Conservation (phyloP, 2,888 invertebrate genomes). For the Ophraella communa region DNA sequence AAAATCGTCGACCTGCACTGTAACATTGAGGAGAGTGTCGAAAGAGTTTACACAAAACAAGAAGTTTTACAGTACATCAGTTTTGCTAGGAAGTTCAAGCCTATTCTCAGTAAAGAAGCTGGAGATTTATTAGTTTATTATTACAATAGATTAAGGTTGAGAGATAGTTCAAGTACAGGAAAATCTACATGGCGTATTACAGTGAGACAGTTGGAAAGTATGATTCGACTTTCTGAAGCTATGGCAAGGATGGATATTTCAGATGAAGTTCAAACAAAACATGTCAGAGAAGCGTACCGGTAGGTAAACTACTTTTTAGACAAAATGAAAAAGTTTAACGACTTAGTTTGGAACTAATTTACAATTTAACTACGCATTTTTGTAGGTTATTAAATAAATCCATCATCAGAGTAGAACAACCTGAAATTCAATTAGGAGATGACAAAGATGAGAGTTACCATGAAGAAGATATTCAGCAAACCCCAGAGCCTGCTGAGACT, state of each 20-base stretch:
- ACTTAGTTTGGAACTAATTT: too few relatives aligned
- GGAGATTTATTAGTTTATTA: slow-evolving; percentile 79
- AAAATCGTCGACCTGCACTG: slow-evolving; percentile 95
- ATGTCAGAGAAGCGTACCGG: slow-evolving; percentile 88
- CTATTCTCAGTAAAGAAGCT: slow-evolving; percentile 82
- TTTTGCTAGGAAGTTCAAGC: slow-evolving; percentile 95
- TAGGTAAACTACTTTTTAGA: not conserved
- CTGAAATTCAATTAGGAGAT: slow-evolving; percentile 92
- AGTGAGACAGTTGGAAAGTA: slow-evolving; percentile 92
- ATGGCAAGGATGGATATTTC: slow-evolving; percentile 96
- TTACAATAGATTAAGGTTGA: slow-evolving; percentile 84
- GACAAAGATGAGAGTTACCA: slow-evolving; percentile 64
- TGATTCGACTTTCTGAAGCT: slow-evolving; percentile 95
- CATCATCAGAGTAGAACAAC: slow-evolving; percentile 96
- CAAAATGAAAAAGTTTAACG: too few relatives aligned
- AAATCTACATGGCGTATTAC: slow-evolving; percentile 94
- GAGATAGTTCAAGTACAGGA: slow-evolving; percentile 70
- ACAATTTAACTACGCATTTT: not conserved
- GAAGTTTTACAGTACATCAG: slow-evolving; percentile 95
- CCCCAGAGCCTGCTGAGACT: slow-evolving; percentile 41
- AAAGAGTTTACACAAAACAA: slow-evolving; percentile 83
- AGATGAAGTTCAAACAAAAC: slow-evolving; percentile 83
- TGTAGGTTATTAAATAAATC: slow-evolving; percentile 84
- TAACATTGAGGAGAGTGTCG: slow-evolving; percentile 79
- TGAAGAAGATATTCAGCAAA: slow-evolving; percentile 59